These are phyloP conservation scores for Sceliomorpha sp. DNA, from an alignment of 2,888 invertebrate genomes.

Conservation along the genomic window DNA sequence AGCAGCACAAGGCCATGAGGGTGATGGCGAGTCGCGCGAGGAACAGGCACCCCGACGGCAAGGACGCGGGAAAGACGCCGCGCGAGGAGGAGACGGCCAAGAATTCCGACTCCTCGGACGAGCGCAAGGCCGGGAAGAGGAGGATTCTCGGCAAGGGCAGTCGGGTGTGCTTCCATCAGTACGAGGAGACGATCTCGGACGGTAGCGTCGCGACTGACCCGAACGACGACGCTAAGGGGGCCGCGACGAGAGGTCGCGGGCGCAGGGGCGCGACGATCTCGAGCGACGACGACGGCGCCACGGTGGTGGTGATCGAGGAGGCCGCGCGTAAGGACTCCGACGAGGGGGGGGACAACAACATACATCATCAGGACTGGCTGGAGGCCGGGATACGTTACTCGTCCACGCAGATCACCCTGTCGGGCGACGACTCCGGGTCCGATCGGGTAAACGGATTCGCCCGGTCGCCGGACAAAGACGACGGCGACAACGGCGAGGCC, in stretches of 20 bases:
- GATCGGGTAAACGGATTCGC: slow-evolving; percentile 65
- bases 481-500: slow-evolving; percentile 56
- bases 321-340: slow-evolving; percentile 60
- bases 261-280: slow-evolving; percentile 54
- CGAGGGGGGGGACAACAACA: slow-evolving; percentile 69
- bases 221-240: background rate
- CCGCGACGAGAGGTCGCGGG: slow-evolving; percentile 11
- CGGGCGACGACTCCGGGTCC: slow-evolving; percentile 59
- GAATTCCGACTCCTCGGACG: no score
- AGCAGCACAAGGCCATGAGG: background rate
- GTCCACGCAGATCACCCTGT: slow-evolving; percentile 76
- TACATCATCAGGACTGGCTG: slow-evolving; percentile 76
- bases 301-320: slow-evolving; percentile 74
- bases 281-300: slow-evolving; percentile 68
- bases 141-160: no score
- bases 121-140: no score
- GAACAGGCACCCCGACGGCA: no score
- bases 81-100: no score
- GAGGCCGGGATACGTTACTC: slow-evolving; percentile 76
- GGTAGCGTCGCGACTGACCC: no score
- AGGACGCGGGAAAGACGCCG: no score
- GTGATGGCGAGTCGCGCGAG: no score
- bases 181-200: no score
- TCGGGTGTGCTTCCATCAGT: no score
- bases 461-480: no score